A percentile compares a stretch with the other conserved stretches of the same genome.
These are phyloP conservation scores for Montipora cactus DNA, from an alignment of 64 coral and sea anemone species.

Conservation along the genomic window DNA sequence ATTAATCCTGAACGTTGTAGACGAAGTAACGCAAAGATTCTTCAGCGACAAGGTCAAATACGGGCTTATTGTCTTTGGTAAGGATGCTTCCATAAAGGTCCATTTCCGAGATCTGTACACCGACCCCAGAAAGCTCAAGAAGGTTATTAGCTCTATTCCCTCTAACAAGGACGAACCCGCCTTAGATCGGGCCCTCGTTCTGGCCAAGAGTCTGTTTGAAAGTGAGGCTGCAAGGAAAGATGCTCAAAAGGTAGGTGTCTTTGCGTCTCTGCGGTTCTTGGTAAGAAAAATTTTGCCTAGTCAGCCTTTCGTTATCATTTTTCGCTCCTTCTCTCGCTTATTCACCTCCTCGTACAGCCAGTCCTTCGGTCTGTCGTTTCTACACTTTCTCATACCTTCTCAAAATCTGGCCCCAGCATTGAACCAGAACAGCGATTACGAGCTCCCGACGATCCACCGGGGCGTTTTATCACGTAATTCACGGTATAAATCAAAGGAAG, in stretches of 20 bases:
- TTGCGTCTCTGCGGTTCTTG: neutral
- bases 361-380: neutral
- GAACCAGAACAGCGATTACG: no score
- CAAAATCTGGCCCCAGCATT: no score
- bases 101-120: constrained; percentile 39
- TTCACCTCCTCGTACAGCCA: neutral
- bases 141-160: constrained; percentile 35
- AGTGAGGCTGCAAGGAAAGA: constrained; percentile 68
- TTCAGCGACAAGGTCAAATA: constrained; percentile 67
- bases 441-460: no score
- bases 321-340: neutral
- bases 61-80: constrained; percentile 86
- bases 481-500: no score
- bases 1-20: constrained; percentile 79
- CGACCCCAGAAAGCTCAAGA: constrained; percentile 45
- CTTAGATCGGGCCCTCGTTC: constrained; percentile 57
- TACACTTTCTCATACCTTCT: no score
- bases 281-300: neutral
- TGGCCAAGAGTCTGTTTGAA: constrained; percentile 72
- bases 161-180: constrained; percentile 44
- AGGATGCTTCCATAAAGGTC: constrained; percentile 56
- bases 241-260: constrained; percentile 71
- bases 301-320: neutral
- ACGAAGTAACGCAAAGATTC: constrained; percentile 67
- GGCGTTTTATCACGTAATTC: no score